Evolutionary conservation across 2,797 vertebrate species (phyloP).

Genomic region (Podarcis siculus): DNA sequence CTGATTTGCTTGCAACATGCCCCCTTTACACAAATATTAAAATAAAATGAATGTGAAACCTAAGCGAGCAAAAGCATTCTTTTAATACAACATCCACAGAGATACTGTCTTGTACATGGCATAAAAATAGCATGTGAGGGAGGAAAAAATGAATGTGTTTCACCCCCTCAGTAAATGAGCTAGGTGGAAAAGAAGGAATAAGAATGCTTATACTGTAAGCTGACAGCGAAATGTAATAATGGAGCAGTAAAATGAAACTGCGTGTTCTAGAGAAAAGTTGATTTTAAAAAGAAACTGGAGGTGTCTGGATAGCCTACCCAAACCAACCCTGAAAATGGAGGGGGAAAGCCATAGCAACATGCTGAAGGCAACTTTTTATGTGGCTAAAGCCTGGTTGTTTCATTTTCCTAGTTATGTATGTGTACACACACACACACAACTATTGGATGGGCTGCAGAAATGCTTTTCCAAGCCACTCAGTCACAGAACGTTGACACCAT

Average conservation of each 20-base stretch:
- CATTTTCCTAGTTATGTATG: background rate
- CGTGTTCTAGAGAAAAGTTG: background rate
- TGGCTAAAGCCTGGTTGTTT: background rate
- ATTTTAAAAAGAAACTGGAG: background rate
- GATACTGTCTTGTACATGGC: background rate
- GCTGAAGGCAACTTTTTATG: background rate
- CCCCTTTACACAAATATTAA: too few relatives aligned
- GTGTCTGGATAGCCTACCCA: background rate
- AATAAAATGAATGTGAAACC: too few relatives aligned
- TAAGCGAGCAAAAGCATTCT: too few relatives aligned
- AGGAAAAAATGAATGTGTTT: background rate
- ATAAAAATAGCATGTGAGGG: background rate
- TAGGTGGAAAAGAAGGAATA: background rate
- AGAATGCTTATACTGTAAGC: background rate
- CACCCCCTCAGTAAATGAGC: background rate
- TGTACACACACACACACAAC: background rate
- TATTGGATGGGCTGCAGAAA: background rate
- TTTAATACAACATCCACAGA: background rate
- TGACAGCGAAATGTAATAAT: background rate
- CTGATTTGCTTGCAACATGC: too few relatives aligned
- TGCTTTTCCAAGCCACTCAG: background rate
- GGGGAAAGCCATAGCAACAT: background rate
- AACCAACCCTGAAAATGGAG: background rate
- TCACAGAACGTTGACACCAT: conserved; percentile 10
- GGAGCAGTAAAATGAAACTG: background rate